Evolutionary conservation across 1,140 invertebrate genomes (phyloP).

Genomic region (Holcopasites calliopsidis): DNA sequence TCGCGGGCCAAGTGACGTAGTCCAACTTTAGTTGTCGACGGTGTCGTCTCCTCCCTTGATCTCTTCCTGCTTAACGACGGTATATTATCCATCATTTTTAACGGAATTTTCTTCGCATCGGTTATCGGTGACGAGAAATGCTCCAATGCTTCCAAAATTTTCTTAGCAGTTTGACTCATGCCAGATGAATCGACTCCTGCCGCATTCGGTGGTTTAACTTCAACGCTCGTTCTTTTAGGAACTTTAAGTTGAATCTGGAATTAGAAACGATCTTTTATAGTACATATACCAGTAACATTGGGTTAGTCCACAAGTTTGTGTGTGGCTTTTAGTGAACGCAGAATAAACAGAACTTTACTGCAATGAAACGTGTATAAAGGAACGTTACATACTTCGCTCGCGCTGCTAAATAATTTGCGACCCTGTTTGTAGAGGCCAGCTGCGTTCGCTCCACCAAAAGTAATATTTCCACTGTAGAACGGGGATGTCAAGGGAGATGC

Average conservation of each 20-base stretch:
- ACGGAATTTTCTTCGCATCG: conserved; percentile 87
- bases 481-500: conserved; percentile 80
- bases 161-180: conserved; percentile 83
- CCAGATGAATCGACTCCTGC: conserved; percentile 65
- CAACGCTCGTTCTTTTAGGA: conserved; percentile 74
- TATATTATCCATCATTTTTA: conserved; percentile 59
- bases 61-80: conserved; percentile 60
- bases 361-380: not conserved
- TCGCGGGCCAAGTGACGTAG: conserved; percentile 78
- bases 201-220: conserved; percentile 78
- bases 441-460: conserved; percentile 86
- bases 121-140: conserved; percentile 86
- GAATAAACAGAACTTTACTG: no score
- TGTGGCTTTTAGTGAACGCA: no score
- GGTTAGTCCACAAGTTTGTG: no score
- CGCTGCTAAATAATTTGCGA: conserved; percentile 72
- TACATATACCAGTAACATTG: no score
- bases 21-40: conserved; percentile 65
- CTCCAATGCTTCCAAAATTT: conserved; percentile 86
- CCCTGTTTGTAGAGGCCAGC: conserved; percentile 82
- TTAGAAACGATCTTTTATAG: conserved; percentile 1
- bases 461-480: conserved; percentile 90
- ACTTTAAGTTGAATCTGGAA: conserved; percentile 70
- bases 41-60: conserved; percentile 59
- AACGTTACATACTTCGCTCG: conserved; percentile 60